phyloP scores from a whole-genome alignment of 2,888 invertebrate genomes.

The Cabera pusaria region DNA sequence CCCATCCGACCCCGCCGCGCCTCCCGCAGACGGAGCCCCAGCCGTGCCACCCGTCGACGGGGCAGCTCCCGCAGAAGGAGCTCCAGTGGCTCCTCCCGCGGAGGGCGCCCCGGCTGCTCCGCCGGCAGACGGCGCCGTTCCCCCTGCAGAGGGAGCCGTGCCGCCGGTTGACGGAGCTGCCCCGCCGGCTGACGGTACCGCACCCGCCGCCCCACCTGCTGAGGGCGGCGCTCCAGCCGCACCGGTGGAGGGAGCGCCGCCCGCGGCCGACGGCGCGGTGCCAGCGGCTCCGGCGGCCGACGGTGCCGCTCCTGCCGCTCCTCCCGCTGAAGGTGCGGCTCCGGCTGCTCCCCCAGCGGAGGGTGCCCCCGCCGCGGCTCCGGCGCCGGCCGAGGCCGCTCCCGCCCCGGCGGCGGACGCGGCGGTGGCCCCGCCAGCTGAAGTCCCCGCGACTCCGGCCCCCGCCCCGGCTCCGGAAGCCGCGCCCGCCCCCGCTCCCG shows the following conservation, averaged over 20 bases:
- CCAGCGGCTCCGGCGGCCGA: slow-evolving; percentile 38
- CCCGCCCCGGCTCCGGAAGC: slow-evolving; percentile 28
- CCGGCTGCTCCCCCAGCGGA: slow-evolving; percentile 34
- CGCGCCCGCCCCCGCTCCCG: slow-evolving; percentile 31
- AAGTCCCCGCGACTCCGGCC: slow-evolving; percentile 33
- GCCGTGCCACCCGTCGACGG: slow-evolving; percentile 37
- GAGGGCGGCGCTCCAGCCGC: slow-evolving; percentile 47
- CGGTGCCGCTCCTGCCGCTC: slow-evolving; percentile 41
- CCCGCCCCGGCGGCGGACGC: slow-evolving; percentile 9
- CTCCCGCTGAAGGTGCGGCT: slow-evolving; percentile 41
- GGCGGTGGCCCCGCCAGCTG: slow-evolving; percentile 29
- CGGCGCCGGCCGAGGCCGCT: slow-evolving; percentile 33
- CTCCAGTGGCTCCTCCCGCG: slow-evolving; percentile 35
- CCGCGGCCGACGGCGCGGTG: slow-evolving; percentile 34
- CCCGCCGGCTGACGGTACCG: slow-evolving; percentile 38
- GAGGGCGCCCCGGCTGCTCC: slow-evolving; percentile 53
- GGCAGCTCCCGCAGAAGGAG: slow-evolving; percentile 39
- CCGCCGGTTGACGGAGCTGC: slow-evolving; percentile 36
- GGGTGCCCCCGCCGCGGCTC: slow-evolving; percentile 25
- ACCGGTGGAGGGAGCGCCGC: slow-evolving; percentile 50
- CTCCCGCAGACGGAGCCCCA: slow-evolving; percentile 35
- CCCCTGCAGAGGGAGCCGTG: slow-evolving; percentile 20
- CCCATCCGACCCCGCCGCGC: slow-evolving; percentile 28
- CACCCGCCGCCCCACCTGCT: slow-evolving; percentile 39
- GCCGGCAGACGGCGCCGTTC: slow-evolving; percentile 47